Conservation (phyloP, 2,113 vertebrate genomes). For the Lagopus muta region DNA sequence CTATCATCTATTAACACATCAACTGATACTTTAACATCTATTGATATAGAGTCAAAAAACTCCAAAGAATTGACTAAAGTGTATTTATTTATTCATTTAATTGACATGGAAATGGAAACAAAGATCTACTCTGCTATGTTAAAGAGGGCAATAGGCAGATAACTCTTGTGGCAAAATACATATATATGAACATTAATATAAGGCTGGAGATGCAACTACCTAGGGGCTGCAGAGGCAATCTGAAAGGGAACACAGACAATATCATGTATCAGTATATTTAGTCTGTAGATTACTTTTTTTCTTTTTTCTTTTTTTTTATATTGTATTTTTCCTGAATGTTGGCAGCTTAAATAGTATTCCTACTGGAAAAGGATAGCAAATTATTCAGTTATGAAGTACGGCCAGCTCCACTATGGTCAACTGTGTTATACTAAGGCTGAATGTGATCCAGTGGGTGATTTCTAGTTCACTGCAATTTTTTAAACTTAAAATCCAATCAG, state of each 20-base stretch:
- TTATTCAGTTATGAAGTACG: neutral
- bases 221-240: neutral
- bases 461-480: neutral
- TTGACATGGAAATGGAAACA: neutral
- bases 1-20: neutral
- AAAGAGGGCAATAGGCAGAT: neutral
- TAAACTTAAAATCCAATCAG: neutral
- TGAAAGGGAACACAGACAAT: neutral
- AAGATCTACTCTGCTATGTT: neutral
- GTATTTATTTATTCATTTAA: neutral
- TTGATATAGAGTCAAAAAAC: neutral
- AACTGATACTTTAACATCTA: neutral
- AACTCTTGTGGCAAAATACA: neutral
- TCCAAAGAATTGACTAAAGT: neutral
- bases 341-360: neutral
- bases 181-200: neutral
- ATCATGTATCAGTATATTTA: neutral
- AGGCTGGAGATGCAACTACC: neutral
- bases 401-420: neutral
- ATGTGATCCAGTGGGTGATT: neutral
- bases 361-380: neutral
- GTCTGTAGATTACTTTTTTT: fast-evolving
- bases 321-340: neutral
- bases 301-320: neutral
- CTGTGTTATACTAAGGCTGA: neutral